These are phyloP conservation scores for Neogobius melanostomus DNA, from an alignment of 2,113 vertebrate genomes.

Conservation along the genomic window DNA sequence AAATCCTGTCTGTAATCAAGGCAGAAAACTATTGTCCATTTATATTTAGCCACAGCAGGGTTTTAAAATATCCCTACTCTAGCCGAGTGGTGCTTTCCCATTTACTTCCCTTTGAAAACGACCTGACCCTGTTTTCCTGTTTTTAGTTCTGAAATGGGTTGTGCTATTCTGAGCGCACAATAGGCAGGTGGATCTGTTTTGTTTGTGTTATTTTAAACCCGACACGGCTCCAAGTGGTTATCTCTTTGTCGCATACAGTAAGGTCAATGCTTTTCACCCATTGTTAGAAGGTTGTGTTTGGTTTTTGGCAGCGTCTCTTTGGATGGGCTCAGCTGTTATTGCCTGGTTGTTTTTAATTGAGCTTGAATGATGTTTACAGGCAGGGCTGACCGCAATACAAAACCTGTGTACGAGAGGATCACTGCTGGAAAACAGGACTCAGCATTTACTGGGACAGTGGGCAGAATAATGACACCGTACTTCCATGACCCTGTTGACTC, in stretches of 20 bases:
- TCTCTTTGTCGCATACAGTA: not conserved
- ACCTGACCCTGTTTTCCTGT: conserved; percentile 40
- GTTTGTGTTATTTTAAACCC: conserved; percentile 6
- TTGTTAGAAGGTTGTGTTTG: conserved; percentile 5
- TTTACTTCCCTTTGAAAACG: conserved; percentile 2
- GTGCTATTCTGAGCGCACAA: conserved; percentile 16
- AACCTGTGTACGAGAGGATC: conserved; percentile 56
- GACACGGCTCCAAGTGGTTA: not conserved
- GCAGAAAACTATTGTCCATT: not conserved
- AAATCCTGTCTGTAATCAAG: not conserved
- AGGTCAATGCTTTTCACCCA: conserved; percentile 5
- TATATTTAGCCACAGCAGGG: not conserved
- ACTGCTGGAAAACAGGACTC: conserved; percentile 53
- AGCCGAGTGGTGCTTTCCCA: not conserved
- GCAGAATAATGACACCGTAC: conserved; percentile 32
- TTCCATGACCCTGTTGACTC: conserved; percentile 25
- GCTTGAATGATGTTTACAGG: conserved; percentile 44
- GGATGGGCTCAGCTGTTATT: conserved; percentile 22
- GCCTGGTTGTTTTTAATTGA: conserved; percentile 28
- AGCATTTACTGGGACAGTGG: conserved; percentile 54
- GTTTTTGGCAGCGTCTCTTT: conserved; percentile 19
- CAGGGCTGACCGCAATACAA: conserved; percentile 45
- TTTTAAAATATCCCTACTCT: conserved; percentile 3
- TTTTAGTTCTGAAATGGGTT: conserved; percentile 8
- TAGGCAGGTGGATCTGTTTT: not conserved